Conservation (phyloP, 2,113 vertebrate genomes). For the Erythrolamprus reginae region DNA sequence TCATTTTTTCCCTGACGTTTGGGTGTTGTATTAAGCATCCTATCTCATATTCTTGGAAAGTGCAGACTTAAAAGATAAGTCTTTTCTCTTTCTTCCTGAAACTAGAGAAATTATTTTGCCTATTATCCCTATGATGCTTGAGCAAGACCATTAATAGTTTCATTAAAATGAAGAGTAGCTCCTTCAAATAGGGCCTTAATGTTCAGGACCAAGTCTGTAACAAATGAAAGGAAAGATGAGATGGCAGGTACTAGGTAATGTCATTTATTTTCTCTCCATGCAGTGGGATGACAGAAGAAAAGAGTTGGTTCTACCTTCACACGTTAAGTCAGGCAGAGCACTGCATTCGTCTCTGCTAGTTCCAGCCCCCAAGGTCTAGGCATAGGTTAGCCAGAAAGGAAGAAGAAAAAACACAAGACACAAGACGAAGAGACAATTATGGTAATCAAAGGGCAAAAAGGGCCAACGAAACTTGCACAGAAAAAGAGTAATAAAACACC, state of each 20-base stretch:
- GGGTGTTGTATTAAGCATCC: background rate
- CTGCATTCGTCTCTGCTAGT: constrained; percentile 71
- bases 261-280: constrained; percentile 52
- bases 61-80: accelerated
- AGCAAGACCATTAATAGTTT: background rate
- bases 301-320: constrained; percentile 69
- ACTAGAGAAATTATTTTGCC: accelerated
- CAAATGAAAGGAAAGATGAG: constrained; percentile 14
- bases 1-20: constrained; percentile 44
- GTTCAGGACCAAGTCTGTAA: background rate
- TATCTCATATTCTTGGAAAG: background rate
- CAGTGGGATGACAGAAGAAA: constrained; percentile 44
- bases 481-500: constrained; percentile 14
- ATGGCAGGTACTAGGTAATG: background rate
- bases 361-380: constrained; percentile 75
- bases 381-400: constrained; percentile 59
- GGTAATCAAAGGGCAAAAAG: constrained; percentile 47
- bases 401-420: constrained; percentile 63
- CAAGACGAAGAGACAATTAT: constrained; percentile 58
- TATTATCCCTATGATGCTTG: background rate
- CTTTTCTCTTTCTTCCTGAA: background rate
- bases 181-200: background rate
- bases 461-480: background rate
- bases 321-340: constrained; percentile 72
- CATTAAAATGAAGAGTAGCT: constrained; percentile 67